These are phyloP conservation scores for Polyploca ridens DNA, from an alignment of 2,888 invertebrate species.

Conservation along the genomic window DNA sequence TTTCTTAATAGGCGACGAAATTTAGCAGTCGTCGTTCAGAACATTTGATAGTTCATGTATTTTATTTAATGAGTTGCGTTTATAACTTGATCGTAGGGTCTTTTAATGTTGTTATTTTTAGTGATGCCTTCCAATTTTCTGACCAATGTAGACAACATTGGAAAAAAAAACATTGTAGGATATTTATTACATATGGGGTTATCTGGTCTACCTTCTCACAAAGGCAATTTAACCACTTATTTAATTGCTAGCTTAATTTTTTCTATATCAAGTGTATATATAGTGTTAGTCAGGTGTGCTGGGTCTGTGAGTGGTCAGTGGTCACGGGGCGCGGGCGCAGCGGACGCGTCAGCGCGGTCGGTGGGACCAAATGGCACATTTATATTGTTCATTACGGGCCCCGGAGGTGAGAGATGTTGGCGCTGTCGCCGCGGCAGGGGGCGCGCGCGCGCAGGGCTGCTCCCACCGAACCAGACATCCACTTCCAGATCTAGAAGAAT, in stretches of 20 bases:
- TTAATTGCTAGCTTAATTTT: neutral
- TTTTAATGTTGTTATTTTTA: constrained; percentile 47
- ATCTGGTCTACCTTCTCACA: neutral
- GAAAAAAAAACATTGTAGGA: neutral
- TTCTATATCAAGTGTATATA: neutral
- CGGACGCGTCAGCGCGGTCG: constrained; percentile 21
- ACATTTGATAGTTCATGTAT: constrained; percentile 64
- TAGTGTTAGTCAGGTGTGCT: neutral
- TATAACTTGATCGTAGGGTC: constrained; percentile 43
- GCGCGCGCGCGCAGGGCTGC: constrained; percentile 55
- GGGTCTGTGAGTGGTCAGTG: constrained; percentile 14
- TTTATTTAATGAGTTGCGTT: constrained; percentile 40
- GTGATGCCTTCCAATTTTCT: no score
- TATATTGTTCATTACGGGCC: constrained; percentile 78
- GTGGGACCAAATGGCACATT: constrained; percentile 72
- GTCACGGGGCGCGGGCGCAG: constrained; percentile 15
- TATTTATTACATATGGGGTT: neutral
- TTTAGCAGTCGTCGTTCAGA: constrained; percentile 74
- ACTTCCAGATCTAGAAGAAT: neutral
- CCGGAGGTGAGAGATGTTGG: constrained; percentile 81
- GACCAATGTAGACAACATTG: no score
- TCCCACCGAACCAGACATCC: constrained; percentile 9
- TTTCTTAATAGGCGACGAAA: constrained; percentile 73
- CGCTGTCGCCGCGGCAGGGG: constrained; percentile 72
- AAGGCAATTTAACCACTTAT: neutral